Percentiles rank a stretch among this genome's conserved stretches.
Conservation (phyloP, 2,888 invertebrate species). For the Empis livida region DNA sequence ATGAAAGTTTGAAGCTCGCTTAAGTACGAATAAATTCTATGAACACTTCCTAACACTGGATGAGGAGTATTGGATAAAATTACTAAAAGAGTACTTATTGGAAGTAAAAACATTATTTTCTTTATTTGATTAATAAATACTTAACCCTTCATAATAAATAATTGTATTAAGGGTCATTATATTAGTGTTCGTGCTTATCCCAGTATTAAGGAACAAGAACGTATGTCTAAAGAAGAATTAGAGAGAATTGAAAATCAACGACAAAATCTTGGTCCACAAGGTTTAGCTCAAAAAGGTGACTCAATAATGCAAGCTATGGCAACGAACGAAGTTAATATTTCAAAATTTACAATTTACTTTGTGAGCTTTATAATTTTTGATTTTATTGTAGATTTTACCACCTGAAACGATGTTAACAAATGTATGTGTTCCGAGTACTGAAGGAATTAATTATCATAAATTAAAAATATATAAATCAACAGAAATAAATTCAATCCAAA, state of each 20-base stretch:
- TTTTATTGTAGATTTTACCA: conserved; percentile 49
- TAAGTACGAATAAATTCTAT: conserved; percentile 53
- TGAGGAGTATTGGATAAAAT: conserved; percentile 54
- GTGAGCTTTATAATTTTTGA: background rate
- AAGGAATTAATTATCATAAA: conserved; percentile 55
- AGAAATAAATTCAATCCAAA: conserved; percentile 31
- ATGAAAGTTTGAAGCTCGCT: conserved; percentile 48
- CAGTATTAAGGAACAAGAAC: conserved; percentile 47
- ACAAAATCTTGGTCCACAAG: conserved; percentile 49
- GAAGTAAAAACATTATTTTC: conserved; percentile 8
- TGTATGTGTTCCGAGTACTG: conserved; percentile 62
- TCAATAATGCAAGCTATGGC: conserved; percentile 54
- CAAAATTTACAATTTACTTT: background rate
- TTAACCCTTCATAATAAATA: background rate
- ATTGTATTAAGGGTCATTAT: conserved; percentile 6
- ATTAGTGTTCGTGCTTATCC: conserved; percentile 39
- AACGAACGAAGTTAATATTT: conserved; percentile 51
- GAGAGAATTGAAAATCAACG: conserved; percentile 54
- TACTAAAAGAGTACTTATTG: conserved; percentile 47
- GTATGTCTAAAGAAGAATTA: conserved; percentile 60
- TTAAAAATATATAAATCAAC: conserved; percentile 31
- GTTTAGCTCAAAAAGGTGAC: conserved; percentile 49
- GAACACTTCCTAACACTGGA: conserved; percentile 48
- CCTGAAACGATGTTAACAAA: conserved; percentile 56
- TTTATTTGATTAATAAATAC: background rate